Conservation (phyloP, 1,140 invertebrate genomes). For the Nylanderia fulva region DNA sequence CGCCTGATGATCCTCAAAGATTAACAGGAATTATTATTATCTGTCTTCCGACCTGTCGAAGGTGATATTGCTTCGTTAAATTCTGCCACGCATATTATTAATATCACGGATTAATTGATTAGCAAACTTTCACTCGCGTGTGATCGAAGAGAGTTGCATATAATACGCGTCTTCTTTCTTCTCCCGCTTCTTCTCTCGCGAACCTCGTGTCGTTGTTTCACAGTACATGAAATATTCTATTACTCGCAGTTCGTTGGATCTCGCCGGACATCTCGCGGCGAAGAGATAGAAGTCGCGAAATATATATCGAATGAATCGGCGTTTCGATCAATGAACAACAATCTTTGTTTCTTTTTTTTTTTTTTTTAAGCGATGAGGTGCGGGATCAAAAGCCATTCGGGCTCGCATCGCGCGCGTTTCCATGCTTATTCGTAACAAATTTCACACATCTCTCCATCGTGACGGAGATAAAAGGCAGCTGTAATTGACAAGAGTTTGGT, state of each 20-base stretch:
- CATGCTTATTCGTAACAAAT: neutral
- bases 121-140: neutral
- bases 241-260: conserved; percentile 37
- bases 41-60: neutral
- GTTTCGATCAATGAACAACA: neutral
- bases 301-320: neutral
- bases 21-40: conserved; percentile 5
- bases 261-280: neutral
- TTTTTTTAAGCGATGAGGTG: conserved; percentile 11
- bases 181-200: neutral
- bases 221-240: conserved; percentile 17
- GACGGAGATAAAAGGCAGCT: conserved; percentile 20
- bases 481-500: conserved; percentile 38
- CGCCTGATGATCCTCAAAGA: neutral
- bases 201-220: conserved; percentile 3
- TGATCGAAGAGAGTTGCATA: neutral
- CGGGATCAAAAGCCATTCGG: neutral
- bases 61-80: conserved; percentile 11
- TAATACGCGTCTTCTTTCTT: neutral
- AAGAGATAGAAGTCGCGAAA: neutral
- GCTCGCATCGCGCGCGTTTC: conserved; percentile 20
- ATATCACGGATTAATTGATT: conserved; percentile 27
- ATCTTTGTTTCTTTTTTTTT: too few species aligned
- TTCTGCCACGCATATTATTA: neutral
- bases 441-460: neutral